Evolutionary conservation across 2,888 invertebrate species (phyloP).

Genomic region (Drosophila paranaensis): DNA sequence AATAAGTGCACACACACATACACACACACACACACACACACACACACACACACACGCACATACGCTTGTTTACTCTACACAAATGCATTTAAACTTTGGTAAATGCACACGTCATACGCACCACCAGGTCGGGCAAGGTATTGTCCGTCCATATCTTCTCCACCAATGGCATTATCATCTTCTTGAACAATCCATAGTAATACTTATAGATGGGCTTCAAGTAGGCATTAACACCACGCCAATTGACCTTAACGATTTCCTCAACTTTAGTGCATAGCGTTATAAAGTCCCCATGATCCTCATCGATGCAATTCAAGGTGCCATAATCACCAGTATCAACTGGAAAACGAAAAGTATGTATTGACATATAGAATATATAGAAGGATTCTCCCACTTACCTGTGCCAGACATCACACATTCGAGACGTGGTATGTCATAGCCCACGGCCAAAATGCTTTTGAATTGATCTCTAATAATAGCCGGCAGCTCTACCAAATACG

Average conservation of each 20-base stretch:
- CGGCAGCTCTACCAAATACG: slow-evolving; percentile 83
- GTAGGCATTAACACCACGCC: slow-evolving; percentile 83
- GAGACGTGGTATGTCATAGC: slow-evolving; percentile 83
- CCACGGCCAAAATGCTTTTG: slow-evolving; percentile 82
- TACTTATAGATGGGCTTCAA: slow-evolving; percentile 84
- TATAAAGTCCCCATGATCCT: slow-evolving; percentile 82
- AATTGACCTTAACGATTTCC: slow-evolving; percentile 81
- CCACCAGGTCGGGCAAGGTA: slow-evolving; percentile 81
- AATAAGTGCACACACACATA: slow-evolving; percentile 7
- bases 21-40: slow-evolving; percentile 5
- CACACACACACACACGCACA: slow-evolving; percentile 1
- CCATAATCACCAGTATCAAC: slow-evolving; percentile 73
- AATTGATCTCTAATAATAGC: slow-evolving; percentile 82
- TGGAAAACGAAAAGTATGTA: slow-evolving; percentile 19
- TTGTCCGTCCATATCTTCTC: slow-evolving; percentile 82
- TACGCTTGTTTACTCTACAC: neutral
- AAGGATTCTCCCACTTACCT: slow-evolving; percentile 53
- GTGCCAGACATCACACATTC: slow-evolving; percentile 84
- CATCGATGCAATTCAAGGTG: slow-evolving; percentile 78
- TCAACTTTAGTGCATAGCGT: slow-evolving; percentile 80
- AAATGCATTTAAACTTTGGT: neutral
- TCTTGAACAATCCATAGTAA: slow-evolving; percentile 81
- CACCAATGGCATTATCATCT: slow-evolving; percentile 81
- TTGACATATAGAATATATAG: neutral
- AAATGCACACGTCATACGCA: slow-evolving; percentile 52